These are phyloP conservation scores for Drosophila robusta DNA, from an alignment of 2,888 invertebrate species.

Conservation along the genomic window DNA sequence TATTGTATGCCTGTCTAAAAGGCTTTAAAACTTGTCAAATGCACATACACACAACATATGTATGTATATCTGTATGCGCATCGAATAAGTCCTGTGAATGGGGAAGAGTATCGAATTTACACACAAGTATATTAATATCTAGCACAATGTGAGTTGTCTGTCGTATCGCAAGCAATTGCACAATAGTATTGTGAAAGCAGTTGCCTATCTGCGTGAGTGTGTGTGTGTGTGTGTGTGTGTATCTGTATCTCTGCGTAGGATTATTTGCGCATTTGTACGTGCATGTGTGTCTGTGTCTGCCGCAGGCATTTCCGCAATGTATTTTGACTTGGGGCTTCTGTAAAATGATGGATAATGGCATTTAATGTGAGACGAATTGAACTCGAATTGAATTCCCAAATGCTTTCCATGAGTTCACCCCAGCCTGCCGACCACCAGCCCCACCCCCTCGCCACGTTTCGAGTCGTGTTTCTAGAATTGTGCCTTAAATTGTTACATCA, in stretches of 20 bases:
- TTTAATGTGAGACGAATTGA: slow-evolving; percentile 60
- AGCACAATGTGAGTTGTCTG: not conserved
- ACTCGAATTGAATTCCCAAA: slow-evolving; percentile 49
- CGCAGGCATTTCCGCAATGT: slow-evolving; percentile 67
- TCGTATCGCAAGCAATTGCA: not conserved
- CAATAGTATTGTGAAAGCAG: not conserved
- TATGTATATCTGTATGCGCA: not conserved
- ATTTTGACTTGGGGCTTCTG: slow-evolving; percentile 70
- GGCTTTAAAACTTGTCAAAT: not conserved
- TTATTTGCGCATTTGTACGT: slow-evolving; percentile 3
- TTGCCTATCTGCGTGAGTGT: not conserved
- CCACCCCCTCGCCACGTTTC: not conserved
- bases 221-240: not conserved
- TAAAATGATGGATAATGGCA: slow-evolving; percentile 75
- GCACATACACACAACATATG: too few species aligned
- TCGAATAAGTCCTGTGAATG: not conserved
- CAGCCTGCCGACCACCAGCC: slow-evolving; percentile 3
- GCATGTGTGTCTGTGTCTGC: slow-evolving; percentile 26
- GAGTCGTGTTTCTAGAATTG: slow-evolving; percentile 7
- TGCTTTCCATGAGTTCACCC: not conserved
- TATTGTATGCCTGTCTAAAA: not conserved
- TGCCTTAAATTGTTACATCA: slow-evolving; percentile 72
- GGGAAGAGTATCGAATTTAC: not conserved
- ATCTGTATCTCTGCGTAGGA: not conserved
- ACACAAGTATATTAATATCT: slow-evolving; percentile 5